A percentile compares a stretch with the other conserved stretches of the same genome.
Conservation (phyloP, 2,113 vertebrate species). For the Seriola rivoliana region DNA sequence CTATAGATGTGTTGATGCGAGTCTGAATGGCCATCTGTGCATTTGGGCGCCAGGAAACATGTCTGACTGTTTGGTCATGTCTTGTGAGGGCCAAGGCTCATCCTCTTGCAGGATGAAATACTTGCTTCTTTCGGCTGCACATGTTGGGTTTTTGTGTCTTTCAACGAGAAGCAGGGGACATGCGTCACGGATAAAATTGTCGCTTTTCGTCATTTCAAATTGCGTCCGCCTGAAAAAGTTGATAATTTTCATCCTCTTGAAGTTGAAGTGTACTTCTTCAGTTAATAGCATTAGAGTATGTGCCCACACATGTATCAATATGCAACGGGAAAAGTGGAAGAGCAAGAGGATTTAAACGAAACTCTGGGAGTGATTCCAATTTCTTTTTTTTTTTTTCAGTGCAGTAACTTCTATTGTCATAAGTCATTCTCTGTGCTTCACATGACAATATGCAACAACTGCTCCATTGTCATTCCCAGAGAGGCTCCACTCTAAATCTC, state of each 20-base stretch:
- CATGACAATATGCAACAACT: constrained; percentile 51
- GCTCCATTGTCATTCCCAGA: constrained; percentile 64
- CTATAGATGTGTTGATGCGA: constrained; percentile 6
- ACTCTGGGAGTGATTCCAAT: constrained; percentile 15
- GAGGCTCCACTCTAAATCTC: constrained; percentile 55
- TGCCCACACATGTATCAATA: constrained; percentile 2
- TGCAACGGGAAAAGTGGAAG: constrained; percentile 2
- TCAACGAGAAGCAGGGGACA: not conserved
- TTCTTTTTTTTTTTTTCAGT: constrained; percentile 10
- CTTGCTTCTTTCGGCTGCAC: not conserved
- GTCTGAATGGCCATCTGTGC: constrained; percentile 8
- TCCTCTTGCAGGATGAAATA: constrained; percentile 9
- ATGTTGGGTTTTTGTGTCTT: not conserved
- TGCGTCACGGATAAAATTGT: not conserved
- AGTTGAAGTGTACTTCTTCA: not conserved
- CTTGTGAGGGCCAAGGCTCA: constrained; percentile 12
- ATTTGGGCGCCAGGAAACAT: not conserved
- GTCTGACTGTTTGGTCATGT: not conserved
- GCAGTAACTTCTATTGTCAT: constrained; percentile 47
- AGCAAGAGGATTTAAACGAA: not conserved
- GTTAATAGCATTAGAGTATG: not conserved
- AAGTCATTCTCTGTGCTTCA: constrained; percentile 54
- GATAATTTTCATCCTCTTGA: not conserved
- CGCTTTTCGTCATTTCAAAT: not conserved
- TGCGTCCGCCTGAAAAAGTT: not conserved